Evolutionary conservation across 2,797 vertebrate species (phyloP).

Genomic region (Holocentrus rufus): DNA sequence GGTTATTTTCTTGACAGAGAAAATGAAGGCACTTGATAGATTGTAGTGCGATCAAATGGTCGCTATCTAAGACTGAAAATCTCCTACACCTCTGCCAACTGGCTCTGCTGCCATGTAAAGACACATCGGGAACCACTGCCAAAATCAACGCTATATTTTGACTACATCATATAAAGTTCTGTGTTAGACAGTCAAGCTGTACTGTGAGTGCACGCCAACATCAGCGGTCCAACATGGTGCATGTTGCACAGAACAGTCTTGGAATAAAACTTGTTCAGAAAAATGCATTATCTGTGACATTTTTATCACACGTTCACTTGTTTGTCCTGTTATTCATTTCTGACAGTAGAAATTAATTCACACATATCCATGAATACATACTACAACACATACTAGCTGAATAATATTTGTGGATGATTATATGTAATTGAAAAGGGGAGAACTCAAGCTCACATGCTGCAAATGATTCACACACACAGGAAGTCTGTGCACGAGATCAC

Average conservation of each 20-base stretch:
- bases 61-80: constrained; percentile 13
- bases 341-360: constrained; percentile 7
- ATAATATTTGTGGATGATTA: neutral
- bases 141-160: constrained; percentile 10
- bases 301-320: neutral
- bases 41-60: constrained; percentile 23
- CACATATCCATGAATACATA: too few relatives aligned
- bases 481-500: constrained; percentile 3
- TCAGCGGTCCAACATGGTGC: neutral
- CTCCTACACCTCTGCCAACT: constrained; percentile 6
- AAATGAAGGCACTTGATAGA: constrained; percentile 40
- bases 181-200: neutral
- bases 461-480: neutral
- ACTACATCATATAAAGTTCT: constrained; percentile 8
- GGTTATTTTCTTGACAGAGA: constrained; percentile 13
- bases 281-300: constrained; percentile 12
- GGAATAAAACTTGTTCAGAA: neutral
- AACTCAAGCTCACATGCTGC: constrained; percentile 3
- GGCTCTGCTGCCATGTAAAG: neutral
- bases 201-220: neutral
- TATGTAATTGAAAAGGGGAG: neutral
- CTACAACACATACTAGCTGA: neutral
- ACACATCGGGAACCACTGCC: constrained; percentile 3
- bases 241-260: neutral
- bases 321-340: constrained; percentile 25